A percentile compares a stretch with the other conserved stretches of the same genome.
These are phyloP conservation scores for Cynodonichthys magdalenae DNA, from an alignment of 2,797 vertebrate species.

Conservation along the genomic window DNA sequence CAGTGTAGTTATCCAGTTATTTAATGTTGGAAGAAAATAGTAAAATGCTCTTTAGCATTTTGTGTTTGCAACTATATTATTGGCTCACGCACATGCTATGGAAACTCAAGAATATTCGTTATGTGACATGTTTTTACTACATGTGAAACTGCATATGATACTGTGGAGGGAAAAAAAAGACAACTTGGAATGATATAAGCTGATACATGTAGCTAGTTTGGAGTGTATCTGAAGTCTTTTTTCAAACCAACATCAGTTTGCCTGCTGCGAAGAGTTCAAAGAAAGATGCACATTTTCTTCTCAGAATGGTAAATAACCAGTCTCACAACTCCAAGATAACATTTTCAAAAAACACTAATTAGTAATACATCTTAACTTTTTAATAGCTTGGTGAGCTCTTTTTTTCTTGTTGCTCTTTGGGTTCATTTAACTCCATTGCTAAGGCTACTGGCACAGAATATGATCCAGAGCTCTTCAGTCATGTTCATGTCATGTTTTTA, in stretches of 20 bases:
- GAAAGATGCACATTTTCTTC: background rate
- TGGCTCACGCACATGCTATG: background rate
- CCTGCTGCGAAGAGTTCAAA: background rate
- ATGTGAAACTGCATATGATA: background rate
- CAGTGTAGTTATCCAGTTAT: background rate
- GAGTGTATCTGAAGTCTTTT: background rate
- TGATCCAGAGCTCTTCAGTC: background rate
- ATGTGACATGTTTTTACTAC: background rate
- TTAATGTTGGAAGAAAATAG: background rate
- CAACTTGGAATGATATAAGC: background rate
- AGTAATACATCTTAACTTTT: slow-evolving; percentile 4
- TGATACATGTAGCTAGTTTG: background rate
- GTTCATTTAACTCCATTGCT: background rate
- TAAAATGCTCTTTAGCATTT: background rate
- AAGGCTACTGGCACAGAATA: background rate
- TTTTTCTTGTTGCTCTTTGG: slow-evolving; percentile 3
- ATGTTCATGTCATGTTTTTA: background rate
- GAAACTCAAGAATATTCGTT: background rate
- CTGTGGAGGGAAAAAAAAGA: background rate
- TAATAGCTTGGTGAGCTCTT: background rate
- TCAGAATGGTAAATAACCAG: background rate
- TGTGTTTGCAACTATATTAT: background rate
- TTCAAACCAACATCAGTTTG: background rate
- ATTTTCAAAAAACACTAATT: background rate
- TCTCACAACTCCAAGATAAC: background rate